These are phyloP conservation scores for Indicator indicator DNA, from an alignment of 2,113 vertebrate species.

Conservation along the genomic window DNA sequence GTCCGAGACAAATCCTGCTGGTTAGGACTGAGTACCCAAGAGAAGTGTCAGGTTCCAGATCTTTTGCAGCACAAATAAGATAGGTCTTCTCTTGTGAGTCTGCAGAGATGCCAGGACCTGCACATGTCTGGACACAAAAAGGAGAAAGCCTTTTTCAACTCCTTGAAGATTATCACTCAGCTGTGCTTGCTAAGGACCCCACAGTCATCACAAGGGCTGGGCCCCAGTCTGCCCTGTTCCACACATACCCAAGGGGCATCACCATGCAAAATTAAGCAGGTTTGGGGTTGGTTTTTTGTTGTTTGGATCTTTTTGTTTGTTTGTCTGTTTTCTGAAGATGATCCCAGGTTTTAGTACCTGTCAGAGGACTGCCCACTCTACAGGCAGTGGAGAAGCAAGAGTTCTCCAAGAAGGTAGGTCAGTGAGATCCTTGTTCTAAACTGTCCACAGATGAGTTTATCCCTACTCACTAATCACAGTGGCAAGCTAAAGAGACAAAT, in stretches of 20 bases:
- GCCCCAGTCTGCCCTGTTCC: background rate
- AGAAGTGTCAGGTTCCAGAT: constrained; percentile 56
- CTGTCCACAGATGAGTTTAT: background rate
- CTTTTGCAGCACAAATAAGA: constrained; percentile 49
- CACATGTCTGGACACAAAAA: constrained; percentile 39
- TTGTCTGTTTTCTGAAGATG: background rate
- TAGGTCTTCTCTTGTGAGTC: constrained; percentile 20
- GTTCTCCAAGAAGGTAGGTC: background rate
- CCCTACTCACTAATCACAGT: background rate
- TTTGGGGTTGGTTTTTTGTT: background rate
- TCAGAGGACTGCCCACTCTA: background rate
- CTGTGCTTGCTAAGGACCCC: constrained; percentile 2
- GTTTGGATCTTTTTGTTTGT: background rate
- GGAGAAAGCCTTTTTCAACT: background rate
- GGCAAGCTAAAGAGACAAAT: background rate
- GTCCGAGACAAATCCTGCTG: constrained; percentile 21
- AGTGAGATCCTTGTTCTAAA: background rate
- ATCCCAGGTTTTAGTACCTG: background rate
- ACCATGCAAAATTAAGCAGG: background rate
- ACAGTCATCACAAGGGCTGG: background rate
- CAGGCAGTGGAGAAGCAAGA: background rate
- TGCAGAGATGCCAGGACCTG: constrained; percentile 42
- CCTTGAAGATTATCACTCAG: constrained; percentile 48
- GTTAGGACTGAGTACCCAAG: constrained; percentile 16
- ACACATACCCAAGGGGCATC: background rate